These are phyloP conservation scores for Dufourea novaeangliae DNA, from an alignment of 1,140 invertebrate species.

Conservation along the genomic window DNA sequence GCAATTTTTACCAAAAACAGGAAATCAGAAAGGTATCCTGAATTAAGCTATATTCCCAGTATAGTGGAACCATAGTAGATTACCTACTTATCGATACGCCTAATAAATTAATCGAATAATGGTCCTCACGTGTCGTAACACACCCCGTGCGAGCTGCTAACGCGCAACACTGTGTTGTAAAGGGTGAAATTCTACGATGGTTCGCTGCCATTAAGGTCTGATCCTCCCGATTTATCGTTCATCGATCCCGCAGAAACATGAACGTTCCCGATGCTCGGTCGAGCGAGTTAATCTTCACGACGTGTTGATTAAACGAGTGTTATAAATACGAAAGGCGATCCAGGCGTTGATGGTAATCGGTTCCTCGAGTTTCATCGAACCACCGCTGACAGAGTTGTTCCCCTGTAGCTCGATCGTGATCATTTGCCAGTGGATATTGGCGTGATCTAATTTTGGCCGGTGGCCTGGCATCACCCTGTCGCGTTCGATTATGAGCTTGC, in stretches of 20 bases:
- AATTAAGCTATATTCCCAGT: too few species aligned
- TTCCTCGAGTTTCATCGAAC: conserved; percentile 15
- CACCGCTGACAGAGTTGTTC: background rate
- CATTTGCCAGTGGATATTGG: conserved; percentile 63
- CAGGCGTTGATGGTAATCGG: conserved; percentile 35
- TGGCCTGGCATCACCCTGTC: conserved; percentile 40
- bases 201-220: background rate
- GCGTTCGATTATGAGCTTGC: conserved; percentile 54
- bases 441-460: conserved; percentile 61
- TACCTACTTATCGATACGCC: too few species aligned
- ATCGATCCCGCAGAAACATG: conserved; percentile 8
- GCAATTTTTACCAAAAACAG: too few species aligned
- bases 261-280: conserved; percentile 1
- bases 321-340: conserved; percentile 49
- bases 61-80: too few species aligned
- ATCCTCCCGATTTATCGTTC: conserved; percentile 22
- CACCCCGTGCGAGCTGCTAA: too few species aligned
- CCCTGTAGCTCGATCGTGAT: conserved; percentile 49
- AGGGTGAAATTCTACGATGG: too few species aligned
- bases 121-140: too few species aligned
- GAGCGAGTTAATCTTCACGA: conserved; percentile 33
- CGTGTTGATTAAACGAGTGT: conserved; percentile 41
- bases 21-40: too few species aligned
- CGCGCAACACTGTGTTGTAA: too few species aligned
- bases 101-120: too few species aligned